Evolutionary conservation across 2,888 invertebrate genomes (phyloP).

Genomic region (Tachina fera): DNA sequence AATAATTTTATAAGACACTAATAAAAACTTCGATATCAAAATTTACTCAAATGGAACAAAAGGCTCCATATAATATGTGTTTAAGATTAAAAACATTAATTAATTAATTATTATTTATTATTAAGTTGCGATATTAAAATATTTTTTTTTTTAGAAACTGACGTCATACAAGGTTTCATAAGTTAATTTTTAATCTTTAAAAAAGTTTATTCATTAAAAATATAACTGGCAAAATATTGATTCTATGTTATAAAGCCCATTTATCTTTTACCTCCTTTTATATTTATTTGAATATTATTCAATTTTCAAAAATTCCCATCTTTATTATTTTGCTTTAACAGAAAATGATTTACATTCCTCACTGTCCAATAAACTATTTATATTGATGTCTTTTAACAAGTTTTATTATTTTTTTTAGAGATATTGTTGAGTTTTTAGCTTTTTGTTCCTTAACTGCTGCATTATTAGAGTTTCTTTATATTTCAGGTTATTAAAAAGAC

Average conservation of each 20-base stretch:
- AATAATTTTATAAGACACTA: neutral
- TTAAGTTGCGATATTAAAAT: no score
- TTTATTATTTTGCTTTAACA: neutral
- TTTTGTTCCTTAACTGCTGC: slow-evolving; percentile 26
- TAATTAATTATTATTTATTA: no score
- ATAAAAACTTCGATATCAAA: no score
- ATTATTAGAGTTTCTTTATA: slow-evolving; percentile 56
- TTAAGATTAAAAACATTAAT: no score
- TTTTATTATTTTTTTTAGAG: slow-evolving; percentile 16
- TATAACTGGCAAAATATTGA: no score
- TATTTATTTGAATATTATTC: slow-evolving; percentile 8
- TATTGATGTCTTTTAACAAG: slow-evolving; percentile 65
- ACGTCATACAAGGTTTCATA: no score
- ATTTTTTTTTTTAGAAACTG: no score
- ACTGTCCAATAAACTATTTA: slow-evolving; percentile 61
- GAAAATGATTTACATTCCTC: slow-evolving; percentile 67
- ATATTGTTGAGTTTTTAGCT: neutral
- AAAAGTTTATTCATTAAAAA: no score
- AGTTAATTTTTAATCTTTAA: no score
- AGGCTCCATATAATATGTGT: no score
- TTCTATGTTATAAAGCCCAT: no score
- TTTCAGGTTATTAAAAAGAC: slow-evolving; percentile 68
- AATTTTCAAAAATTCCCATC: slow-evolving; percentile 50
- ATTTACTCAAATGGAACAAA: no score
- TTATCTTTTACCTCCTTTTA: neutral